Base-by-base conservation (phyloP, 1,140 invertebrate species). In the Nomia melanderi region DNA sequence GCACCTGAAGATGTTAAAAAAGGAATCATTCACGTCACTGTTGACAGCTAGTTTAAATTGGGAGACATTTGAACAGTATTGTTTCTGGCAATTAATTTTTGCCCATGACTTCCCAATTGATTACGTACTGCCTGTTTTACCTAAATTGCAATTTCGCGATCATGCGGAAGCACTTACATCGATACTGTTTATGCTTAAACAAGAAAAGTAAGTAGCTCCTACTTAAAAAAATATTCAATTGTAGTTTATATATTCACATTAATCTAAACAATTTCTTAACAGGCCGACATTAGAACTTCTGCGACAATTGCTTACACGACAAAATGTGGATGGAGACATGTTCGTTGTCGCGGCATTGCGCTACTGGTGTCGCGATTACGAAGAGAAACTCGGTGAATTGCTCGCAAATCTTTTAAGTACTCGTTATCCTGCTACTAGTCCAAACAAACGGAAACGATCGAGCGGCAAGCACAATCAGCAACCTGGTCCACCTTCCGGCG, bases 31-130 rank as follows among this genome's bases (percentile, higher is more conserved):
- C 36, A 94, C 95, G 41, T 92, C 93, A 41, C 93, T 97, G 88
- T 87, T 96, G 87, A 96, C 95, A 81, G 95, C 96, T 14, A 99
- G 97, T 88, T 93, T 99, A 65, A 94, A 95, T 69, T 99, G 98
- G 98, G 98, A 99, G 90, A 98, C 98, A 2, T 97, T 98, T 85
- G 98, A 99, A 90, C 98, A 99, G 88, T 97, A 97, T 88, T 99
- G 97, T 89, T 94, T 99, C 11, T 99, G 98, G 98, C 97, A 99
- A 92, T 93, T 99, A 41, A 94, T 99, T 50, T 95, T 96, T 79
- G 97, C 98, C 54, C 98, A 99, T 88, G 97, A 98, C 90, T 97
- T 99, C 87, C 96, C 97, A 14, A 94, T 98, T 8, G 97, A 98
- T 86, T 95, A 96, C 87, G 95, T 99, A 64, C 93, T 99, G 89